These are phyloP conservation scores for Myopa testacea DNA, from an alignment of 2,888 invertebrate genomes.

Conservation along the genomic window DNA sequence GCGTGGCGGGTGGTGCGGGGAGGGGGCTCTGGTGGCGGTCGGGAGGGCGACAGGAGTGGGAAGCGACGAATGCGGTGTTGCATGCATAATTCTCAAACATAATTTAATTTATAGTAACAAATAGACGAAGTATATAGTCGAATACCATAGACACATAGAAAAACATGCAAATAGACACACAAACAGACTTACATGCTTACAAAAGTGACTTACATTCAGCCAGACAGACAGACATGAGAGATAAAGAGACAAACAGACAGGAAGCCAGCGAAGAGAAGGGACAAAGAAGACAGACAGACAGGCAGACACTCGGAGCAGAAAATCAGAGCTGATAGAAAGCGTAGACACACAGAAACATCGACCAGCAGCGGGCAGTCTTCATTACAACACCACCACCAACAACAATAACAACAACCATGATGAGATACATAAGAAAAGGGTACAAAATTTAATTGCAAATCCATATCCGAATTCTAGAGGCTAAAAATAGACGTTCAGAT, in stretches of 20 bases:
- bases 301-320: background rate
- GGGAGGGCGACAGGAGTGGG: too few relatives aligned
- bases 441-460: constrained; percentile 45
- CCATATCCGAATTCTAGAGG: constrained; percentile 29
- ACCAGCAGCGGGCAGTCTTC: constrained; percentile 20
- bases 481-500: constrained; percentile 31
- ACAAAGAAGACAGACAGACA: constrained; percentile 21
- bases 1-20: background rate
- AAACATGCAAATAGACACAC: constrained; percentile 1
- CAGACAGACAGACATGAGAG: background rate
- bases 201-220: constrained; percentile 57
- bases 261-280: background rate
- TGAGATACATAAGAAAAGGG: constrained; percentile 40
- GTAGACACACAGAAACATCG: constrained; percentile 24
- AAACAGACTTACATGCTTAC: constrained; percentile 37
- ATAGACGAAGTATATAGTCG: constrained; percentile 39
- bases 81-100: constrained; percentile 66
- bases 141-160: constrained; percentile 5
- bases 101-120: constrained; percentile 66
- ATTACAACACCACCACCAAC: constrained; percentile 22
- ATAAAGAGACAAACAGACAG: constrained; percentile 28
- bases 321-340: background rate
- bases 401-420: constrained; percentile 21
- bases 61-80: constrained; percentile 57
- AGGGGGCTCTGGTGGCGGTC: constrained; percentile 40